These are phyloP conservation scores for Heptranchias perlo DNA, from an alignment of 2,113 vertebrate species.

Conservation along the genomic window DNA sequence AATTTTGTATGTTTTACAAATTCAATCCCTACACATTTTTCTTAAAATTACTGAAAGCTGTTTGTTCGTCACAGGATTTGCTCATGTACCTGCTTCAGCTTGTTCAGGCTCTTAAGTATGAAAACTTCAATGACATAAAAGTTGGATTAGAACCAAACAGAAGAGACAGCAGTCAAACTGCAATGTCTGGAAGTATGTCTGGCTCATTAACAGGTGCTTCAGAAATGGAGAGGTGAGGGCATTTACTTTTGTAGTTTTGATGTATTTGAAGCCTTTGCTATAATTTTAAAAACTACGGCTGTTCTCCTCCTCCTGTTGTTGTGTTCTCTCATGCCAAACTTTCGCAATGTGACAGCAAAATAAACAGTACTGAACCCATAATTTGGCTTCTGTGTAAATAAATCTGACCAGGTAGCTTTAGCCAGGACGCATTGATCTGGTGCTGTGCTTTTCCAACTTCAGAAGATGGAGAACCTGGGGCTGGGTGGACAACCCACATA, in stretches of 20 bases:
- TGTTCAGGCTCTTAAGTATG: slow-evolving; percentile 93
- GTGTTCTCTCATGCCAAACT: background rate
- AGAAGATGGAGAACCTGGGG: background rate
- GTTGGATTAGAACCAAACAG: slow-evolving; percentile 80
- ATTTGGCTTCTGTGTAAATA: background rate
- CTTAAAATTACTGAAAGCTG: slow-evolving; percentile 1
- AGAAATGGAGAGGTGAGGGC: slow-evolving; percentile 79
- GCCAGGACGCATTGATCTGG: background rate
- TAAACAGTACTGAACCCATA: background rate
- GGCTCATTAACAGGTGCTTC: slow-evolving; percentile 53
- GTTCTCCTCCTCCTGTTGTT: too few relatives aligned
- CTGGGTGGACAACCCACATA: background rate
- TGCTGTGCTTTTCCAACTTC: background rate
- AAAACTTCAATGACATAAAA: slow-evolving; percentile 93
- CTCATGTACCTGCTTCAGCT: slow-evolving; percentile 95
- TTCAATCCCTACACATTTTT: background rate
- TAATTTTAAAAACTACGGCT: background rate
- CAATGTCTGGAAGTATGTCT: slow-evolving; percentile 70
- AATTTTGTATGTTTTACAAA: background rate
- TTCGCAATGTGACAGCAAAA: background rate
- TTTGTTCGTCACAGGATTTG: slow-evolving; percentile 67
- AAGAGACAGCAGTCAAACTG: slow-evolving; percentile 78
- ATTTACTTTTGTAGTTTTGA: background rate
- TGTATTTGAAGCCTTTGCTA: background rate
- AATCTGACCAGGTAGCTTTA: background rate